These are phyloP conservation scores for Drosophila nigricruria DNA, from an alignment of 2,888 invertebrate genomes.

Conservation along the genomic window DNA sequence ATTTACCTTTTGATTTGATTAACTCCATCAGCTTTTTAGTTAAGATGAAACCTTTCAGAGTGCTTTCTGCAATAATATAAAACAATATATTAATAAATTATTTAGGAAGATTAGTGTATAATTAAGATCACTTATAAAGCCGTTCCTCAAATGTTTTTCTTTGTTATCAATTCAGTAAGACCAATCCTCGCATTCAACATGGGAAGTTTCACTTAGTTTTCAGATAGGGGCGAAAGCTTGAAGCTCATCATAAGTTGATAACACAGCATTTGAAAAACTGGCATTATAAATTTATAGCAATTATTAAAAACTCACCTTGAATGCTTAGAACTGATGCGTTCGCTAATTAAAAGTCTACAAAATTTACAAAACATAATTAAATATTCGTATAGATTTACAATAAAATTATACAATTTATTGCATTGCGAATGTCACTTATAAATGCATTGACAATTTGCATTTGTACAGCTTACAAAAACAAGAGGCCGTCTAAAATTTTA, in stretches of 20 bases:
- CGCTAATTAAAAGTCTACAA: neutral
- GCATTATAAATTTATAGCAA: neutral
- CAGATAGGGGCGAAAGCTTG: conserved; percentile 80
- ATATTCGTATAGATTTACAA: conserved; percentile 48
- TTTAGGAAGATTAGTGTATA: neutral
- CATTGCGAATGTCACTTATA: conserved; percentile 76
- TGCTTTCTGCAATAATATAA: conserved; percentile 9
- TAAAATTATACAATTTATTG: conserved; percentile 71
- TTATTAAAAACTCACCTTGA: conserved; percentile 46
- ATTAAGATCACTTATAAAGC: neutral
- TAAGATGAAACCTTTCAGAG: neutral
- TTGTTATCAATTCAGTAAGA: conserved; percentile 72
- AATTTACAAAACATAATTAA: conserved; percentile 12
- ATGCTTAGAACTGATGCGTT: neutral
- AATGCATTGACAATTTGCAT: conserved; percentile 68
- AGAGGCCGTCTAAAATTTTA: conserved; percentile 23
- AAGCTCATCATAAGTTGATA: conserved; percentile 52
- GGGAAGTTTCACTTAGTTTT: conserved; percentile 71
- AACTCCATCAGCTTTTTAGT: too few relatives aligned
- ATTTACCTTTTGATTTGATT: conserved; percentile 17
- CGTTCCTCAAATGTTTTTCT: conserved; percentile 12
- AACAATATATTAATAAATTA: neutral
- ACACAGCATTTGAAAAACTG: conserved; percentile 21
- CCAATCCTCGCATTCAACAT: conserved; percentile 81
- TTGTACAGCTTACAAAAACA: conserved; percentile 48